Conservation (phyloP, 2,113 vertebrate genomes). For the Zosterops pallidus region DNA sequence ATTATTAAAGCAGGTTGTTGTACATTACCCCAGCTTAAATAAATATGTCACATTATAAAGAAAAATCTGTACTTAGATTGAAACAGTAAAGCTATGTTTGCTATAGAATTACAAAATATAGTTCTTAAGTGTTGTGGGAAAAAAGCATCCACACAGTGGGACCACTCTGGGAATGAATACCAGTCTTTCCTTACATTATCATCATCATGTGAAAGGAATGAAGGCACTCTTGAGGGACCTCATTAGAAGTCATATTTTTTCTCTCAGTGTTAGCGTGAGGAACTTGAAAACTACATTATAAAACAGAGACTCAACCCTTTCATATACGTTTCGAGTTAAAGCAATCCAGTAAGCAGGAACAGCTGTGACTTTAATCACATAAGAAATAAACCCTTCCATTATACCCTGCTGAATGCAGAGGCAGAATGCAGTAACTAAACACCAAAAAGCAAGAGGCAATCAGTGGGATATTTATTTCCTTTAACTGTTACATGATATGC, state of each 20-base stretch:
- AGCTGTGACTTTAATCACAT: constrained; percentile 68
- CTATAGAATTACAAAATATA: not conserved
- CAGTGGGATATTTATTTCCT: constrained; percentile 59
- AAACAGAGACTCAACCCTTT: constrained; percentile 20
- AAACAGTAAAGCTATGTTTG: not conserved
- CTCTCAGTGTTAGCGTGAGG: not conserved
- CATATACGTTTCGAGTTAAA: constrained; percentile 12
- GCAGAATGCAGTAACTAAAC: constrained; percentile 47
- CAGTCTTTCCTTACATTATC: constrained; percentile 2
- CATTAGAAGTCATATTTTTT: constrained; percentile 22
- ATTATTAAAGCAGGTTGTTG: constrained; percentile 19
- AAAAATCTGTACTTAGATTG: constrained; percentile 16
- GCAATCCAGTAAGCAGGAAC: constrained; percentile 54
- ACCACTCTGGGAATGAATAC: not conserved
- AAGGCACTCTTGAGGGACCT: constrained; percentile 10
- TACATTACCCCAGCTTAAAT: not conserved
- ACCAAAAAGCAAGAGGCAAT: constrained; percentile 55
- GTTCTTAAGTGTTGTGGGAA: not conserved
- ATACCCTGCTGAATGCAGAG: constrained; percentile 48
- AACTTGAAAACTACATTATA: constrained; percentile 6
- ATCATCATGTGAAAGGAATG: not conserved
- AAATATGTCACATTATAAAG: constrained; percentile 41
- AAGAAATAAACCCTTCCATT: constrained; percentile 68
- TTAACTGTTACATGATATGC: constrained; percentile 21
- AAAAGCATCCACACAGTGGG: not conserved